These are phyloP conservation scores for Arnoldichthys spilopterus DNA, from an alignment of 2,797 vertebrate species.

Conservation along the genomic window DNA sequence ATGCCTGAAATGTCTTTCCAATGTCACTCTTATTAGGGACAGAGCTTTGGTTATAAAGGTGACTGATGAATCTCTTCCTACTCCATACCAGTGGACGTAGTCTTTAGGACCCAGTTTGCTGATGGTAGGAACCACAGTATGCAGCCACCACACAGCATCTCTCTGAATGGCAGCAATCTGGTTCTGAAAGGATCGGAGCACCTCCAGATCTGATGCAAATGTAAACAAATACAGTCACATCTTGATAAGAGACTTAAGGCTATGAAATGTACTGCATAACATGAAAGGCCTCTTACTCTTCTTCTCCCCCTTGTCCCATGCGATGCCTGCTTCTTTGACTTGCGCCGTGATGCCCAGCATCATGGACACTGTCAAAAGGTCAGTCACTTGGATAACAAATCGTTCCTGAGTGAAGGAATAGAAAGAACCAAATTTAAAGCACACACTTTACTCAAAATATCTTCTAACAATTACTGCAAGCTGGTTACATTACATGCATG, in stretches of 20 bases:
- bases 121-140: slow-evolving; percentile 94
- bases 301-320: slow-evolving; percentile 99
- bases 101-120: slow-evolving; percentile 94
- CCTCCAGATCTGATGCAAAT: slow-evolving; percentile 86
- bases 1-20: neutral
- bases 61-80: neutral
- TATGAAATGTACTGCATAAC: neutral
- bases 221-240: neutral
- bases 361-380: slow-evolving; percentile 96
- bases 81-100: slow-evolving; percentile 92
- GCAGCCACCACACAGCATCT: slow-evolving; percentile 98
- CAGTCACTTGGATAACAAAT: slow-evolving; percentile 96
- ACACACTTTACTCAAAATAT: neutral
- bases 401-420: slow-evolving; percentile 81
- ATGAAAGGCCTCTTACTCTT: slow-evolving; percentile 82
- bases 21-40: neutral
- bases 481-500: neutral
- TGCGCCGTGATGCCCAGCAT: slow-evolving; percentile 98
- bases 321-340: slow-evolving; percentile 96
- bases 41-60: neutral
- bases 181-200: slow-evolving; percentile 93
- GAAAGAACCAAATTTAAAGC: neutral
- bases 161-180: slow-evolving; percentile 96
- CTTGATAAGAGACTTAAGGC: neutral
- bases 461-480: neutral